Base-by-base conservation (phyloP, 2,113 vertebrate species). In the Pachyramphus minor region DNA sequence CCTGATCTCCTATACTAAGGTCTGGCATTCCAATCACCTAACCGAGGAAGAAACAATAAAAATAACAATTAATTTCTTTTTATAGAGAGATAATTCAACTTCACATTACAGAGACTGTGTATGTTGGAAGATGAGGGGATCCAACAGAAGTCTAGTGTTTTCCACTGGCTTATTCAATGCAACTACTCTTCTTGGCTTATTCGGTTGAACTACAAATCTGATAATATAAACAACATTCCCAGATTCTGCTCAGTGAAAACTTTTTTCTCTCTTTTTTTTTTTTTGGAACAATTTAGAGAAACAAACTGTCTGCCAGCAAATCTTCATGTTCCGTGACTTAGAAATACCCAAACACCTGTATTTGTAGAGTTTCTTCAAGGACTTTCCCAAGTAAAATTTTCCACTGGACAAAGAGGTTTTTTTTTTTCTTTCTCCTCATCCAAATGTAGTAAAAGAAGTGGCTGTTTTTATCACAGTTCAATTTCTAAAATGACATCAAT, bases 251-350 rank as follows among this genome's bases (percentile, higher is more conserved):
- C 14, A 49, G 44, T 56, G 69, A 87, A 89, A 89, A 83, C 49
- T 80, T 27, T 4, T 8, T 18, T 8, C 11, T 21, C 4, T 5
- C 5, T 16, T 8, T 11, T 25, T 23, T 35, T 31, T 60, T n/a
- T 30, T 22, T 12, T 17, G 60, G 41, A 80, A 62, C 30, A 75
- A 44, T 60, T 79, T 1, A 4, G 83, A 84, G 45, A 42, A 91
- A 94, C n/a, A 69, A 87, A 85, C 12, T 71, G 41, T 59, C 72
- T 93, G 84, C 55, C 90, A 94, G 63, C 67, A 88, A 89, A 91
- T 66, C 50, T 92, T 91, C 39, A 55, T 42, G 55, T 80, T 93
- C 85, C 2, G 0, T 74, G 72, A 62, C 84, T 86, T 86, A 50
- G 47, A 96, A 90, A 93, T 62, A 83, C 33, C 37, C 30, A 53